Percentiles rank a stretch among this genome's conserved stretches.
These are phyloP conservation scores for Marcusenius ussheri DNA, from an alignment of 2,113 vertebrate genomes.

Conservation along the genomic window DNA sequence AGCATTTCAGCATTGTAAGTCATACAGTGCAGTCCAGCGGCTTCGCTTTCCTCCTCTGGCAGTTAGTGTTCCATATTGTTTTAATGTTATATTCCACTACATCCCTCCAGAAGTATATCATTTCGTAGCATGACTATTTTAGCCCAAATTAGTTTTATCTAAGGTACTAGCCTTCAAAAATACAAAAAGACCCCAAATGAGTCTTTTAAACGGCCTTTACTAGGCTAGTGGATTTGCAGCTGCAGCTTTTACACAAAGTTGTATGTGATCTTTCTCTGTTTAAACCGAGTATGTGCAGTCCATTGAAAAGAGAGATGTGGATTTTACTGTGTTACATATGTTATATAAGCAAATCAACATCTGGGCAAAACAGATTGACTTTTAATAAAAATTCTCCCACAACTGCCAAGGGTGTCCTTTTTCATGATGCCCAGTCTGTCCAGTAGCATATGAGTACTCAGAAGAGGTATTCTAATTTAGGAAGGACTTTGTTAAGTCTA, in stretches of 20 bases:
- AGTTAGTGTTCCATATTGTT: background rate
- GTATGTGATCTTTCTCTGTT: slow-evolving; percentile 35
- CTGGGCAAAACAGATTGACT: slow-evolving; percentile 34
- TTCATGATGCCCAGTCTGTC: background rate
- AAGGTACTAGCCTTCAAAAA: background rate
- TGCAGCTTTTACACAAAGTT: slow-evolving; percentile 46
- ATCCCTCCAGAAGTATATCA: background rate
- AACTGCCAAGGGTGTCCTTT: slow-evolving; percentile 14
- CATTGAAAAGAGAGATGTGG: slow-evolving; percentile 33
- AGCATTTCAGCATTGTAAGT: background rate
- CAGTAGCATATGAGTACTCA: slow-evolving; percentile 13
- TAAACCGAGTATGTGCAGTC: slow-evolving; percentile 28
- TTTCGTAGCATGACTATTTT: background rate
- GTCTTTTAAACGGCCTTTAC: background rate
- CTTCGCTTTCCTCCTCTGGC: background rate
- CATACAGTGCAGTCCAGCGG: background rate
- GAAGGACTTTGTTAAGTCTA: background rate
- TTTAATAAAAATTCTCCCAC: slow-evolving; percentile 26
- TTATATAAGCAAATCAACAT: slow-evolving; percentile 42
- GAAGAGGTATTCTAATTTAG: slow-evolving; percentile 7
- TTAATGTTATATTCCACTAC: background rate
- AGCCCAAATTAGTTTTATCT: background rate
- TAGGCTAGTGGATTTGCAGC: slow-evolving; percentile 27
- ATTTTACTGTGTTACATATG: slow-evolving; percentile 46
- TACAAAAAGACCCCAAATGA: background rate